Evolutionary conservation across 2,888 invertebrate species (phyloP).

Genomic region (Pseudococcus jackbeardsleyi): DNA sequence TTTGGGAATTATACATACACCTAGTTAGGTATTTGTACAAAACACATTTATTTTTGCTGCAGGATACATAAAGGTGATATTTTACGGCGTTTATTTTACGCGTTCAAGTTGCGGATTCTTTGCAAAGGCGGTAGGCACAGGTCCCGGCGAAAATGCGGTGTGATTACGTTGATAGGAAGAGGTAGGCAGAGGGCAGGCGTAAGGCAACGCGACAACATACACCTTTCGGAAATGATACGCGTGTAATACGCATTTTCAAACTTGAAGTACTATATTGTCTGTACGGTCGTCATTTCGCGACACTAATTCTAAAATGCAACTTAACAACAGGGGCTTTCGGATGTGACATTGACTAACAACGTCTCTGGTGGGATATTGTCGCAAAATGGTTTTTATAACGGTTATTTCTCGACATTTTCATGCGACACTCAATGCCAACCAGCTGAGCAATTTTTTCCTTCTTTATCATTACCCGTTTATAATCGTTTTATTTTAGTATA

Average conservation of each 20-base stretch:
- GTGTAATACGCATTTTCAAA: conserved; percentile 27
- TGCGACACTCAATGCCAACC: not conserved
- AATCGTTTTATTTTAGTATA: not conserved
- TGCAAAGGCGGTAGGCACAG: not conserved
- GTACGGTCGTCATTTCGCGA: conserved; percentile 6
- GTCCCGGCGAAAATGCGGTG: not conserved
- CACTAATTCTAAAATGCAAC: conserved; percentile 31
- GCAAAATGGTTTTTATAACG: conserved; percentile 12
- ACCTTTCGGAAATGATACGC: conserved; percentile 22
- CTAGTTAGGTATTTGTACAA: not conserved
- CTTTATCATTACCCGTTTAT: conserved; percentile 8
- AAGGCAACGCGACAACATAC: not conserved
- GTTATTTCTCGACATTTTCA: conserved; percentile 29
- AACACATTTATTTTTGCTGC: not conserved
- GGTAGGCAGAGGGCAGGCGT: not conserved
- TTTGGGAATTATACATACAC: not conserved
- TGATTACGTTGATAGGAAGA: not conserved
- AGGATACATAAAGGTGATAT: conserved; percentile 3
- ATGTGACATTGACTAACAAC: conserved; percentile 33
- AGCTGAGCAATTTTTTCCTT: not conserved
- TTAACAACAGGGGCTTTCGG: not conserved
- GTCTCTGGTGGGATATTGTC: not conserved
- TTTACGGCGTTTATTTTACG: not conserved
- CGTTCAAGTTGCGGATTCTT: not conserved
- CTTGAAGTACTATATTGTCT: not conserved